Evolutionary conservation across 1,140 invertebrate genomes (phyloP).

Genomic region (Lasioglossum albipes): DNA sequence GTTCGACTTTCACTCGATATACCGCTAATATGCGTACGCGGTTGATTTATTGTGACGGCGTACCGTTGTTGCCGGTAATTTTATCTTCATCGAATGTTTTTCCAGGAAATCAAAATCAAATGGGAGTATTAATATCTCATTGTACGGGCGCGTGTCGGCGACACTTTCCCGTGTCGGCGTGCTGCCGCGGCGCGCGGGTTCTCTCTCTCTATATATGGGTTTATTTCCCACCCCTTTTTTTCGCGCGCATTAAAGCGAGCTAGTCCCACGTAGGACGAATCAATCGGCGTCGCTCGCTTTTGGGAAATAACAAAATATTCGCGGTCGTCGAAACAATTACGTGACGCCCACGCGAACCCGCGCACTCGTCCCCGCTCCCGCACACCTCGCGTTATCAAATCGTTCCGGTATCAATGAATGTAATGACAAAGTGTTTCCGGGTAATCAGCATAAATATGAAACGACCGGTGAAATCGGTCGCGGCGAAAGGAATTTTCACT

Average conservation of each 20-base stretch:
- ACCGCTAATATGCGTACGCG: conserved; percentile 32
- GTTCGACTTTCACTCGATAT: conserved; percentile 42
- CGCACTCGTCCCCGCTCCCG: not conserved
- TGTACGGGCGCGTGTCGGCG: conserved; percentile 73
- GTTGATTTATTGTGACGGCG: conserved; percentile 72
- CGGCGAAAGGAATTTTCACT: not conserved
- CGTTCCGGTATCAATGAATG: conserved; percentile 55
- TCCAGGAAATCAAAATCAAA: conserved; percentile 79
- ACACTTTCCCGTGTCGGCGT: conserved; percentile 68
- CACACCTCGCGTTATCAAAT: conserved; percentile 55
- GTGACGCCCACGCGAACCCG: conserved; percentile 4
- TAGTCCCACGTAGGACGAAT: conserved; percentile 53
- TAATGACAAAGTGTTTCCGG: conserved; percentile 53
- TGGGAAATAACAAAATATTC: conserved; percentile 59
- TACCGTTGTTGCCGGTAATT: conserved; percentile 75
- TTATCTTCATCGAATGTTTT: conserved; percentile 78
- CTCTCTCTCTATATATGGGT: conserved; percentile 68
- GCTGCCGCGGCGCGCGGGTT: conserved; percentile 54
- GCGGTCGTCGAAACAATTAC: conserved; percentile 61
- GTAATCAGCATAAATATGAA: conserved; percentile 52
- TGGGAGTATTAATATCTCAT: conserved; percentile 79
- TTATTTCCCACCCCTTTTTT: conserved; percentile 73
- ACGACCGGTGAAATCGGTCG: conserved; percentile 1
- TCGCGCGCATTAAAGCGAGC: conserved; percentile 75
- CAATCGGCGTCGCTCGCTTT: conserved; percentile 49